Evolutionary conservation across 2,113 vertebrate species (phyloP).

Genomic region (Notarius lentiginosus): DNA sequence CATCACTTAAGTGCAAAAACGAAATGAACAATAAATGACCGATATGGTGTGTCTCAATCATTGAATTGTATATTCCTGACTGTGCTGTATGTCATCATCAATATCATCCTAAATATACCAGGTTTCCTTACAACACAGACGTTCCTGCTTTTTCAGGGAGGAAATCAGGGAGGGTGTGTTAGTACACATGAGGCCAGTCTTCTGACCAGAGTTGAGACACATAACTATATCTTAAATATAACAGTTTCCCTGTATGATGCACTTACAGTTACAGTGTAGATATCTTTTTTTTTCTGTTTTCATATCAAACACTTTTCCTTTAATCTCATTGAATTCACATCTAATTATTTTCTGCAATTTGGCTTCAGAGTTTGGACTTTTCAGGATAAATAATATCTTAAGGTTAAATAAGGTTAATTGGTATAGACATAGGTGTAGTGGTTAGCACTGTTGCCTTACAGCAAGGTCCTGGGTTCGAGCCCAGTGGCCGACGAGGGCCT

Average conservation of each 20-base stretch:
- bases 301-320: background rate
- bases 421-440: too few species aligned
- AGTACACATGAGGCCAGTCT: background rate
- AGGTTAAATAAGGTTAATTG: too few species aligned
- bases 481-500: too few species aligned
- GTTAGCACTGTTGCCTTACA: too few species aligned
- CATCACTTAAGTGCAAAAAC: background rate
- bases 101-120: background rate
- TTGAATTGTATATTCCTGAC: background rate
- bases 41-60: background rate
- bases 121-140: background rate
- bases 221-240: background rate
- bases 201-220: background rate
- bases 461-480: too few species aligned
- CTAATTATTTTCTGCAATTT: background rate
- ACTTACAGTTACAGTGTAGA: background rate
- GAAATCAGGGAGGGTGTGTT: background rate
- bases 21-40: background rate
- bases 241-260: background rate
- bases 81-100: background rate
- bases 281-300: background rate
- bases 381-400: background rate
- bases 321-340: background rate
- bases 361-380: background rate
- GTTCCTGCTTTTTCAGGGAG: background rate